Conservation (phyloP, 2,888 invertebrate genomes). For the Teleogryllus oceanicus region DNA sequence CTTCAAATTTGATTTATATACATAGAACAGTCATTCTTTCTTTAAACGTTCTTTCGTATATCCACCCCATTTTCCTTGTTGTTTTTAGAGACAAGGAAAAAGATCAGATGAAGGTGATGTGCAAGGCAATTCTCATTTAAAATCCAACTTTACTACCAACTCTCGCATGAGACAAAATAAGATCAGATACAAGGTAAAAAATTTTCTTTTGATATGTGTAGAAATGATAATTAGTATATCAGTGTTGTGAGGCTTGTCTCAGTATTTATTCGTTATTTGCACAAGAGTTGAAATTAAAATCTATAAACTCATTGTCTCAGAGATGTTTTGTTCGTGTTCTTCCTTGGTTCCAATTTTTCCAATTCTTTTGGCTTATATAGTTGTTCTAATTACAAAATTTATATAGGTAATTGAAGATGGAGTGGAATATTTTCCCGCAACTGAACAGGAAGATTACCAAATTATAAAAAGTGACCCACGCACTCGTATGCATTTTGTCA, state of each 20-base stretch:
- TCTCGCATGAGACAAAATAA: not conserved
- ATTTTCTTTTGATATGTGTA: not conserved
- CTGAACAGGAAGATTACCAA: not conserved
- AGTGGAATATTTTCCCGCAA: not conserved
- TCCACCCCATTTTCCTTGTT: too few relatives aligned
- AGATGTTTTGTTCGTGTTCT: too few relatives aligned
- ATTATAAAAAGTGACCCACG: conserved; percentile 55
- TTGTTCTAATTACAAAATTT: not conserved
- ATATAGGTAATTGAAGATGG: conserved; percentile 19
- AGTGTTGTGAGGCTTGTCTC: too few relatives aligned
- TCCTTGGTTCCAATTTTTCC: not conserved
- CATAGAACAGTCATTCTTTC: not conserved
- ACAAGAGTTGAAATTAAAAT: too few relatives aligned
- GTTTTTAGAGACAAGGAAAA: not conserved
- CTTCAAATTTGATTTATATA: not conserved
- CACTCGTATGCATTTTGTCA: conserved; percentile 61
- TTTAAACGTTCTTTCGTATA: too few relatives aligned
- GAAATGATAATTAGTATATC: too few relatives aligned
- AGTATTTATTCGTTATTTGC: too few relatives aligned
- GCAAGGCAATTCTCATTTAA: not conserved
- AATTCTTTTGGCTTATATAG: not conserved
- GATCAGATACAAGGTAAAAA: not conserved
- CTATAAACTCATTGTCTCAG: too few relatives aligned
- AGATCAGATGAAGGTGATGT: not conserved
- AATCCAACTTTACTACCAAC: not conserved